Evolutionary conservation across 2,888 invertebrate species (phyloP), one percentile per base, ranked within the genome.

Genomic region (Cordilura impudica): DNA sequence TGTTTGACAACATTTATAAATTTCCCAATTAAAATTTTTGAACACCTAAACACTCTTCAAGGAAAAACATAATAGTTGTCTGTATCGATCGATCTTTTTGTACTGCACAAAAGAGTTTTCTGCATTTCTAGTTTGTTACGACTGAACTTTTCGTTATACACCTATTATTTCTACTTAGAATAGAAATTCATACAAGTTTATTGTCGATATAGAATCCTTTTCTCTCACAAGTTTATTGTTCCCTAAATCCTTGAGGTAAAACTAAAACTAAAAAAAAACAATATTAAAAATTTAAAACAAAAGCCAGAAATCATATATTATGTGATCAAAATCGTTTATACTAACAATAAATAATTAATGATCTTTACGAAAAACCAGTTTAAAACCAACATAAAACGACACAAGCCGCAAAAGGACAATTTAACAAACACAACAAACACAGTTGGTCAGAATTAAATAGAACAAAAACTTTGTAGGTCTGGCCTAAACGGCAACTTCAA

Each of bases 351-450:
- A 75, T n/a, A n/a, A 75, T 63, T 56, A 70, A 76, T 70, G 75
- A 63, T 39, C 54, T 54, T 43, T 63, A 70, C n/a, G n/a, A n/a
- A 70, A 75, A 76, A 63, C 70, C 75, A 69, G 43, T 65, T 56
- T 66, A 26, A 66, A 45, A 49, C 18, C 61, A 66, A 39, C 45
- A 71, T 75, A 51, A 79, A 75, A 75, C 10, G 67, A 51, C 31
- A 26, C 35, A 43, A 67, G 75, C 75, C 75, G 79, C 78, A 26
- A n/a, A 16, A 23, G 39, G 1, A 58, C 58, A 26, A 49, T 58
- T 58, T 56, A 75, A 16, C 71, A 67, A 67, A 75, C 79, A 75
- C 71, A 79, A 79, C 79, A 79, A 79, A 74, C 71, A 67, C 79
- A 79, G 71, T 75, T 79, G 79, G 79, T n/a, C 56, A 78, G 39